These are phyloP conservation scores for Philopedon plagiatum DNA, from an alignment of 2,888 invertebrate genomes.

Conservation along the genomic window DNA sequence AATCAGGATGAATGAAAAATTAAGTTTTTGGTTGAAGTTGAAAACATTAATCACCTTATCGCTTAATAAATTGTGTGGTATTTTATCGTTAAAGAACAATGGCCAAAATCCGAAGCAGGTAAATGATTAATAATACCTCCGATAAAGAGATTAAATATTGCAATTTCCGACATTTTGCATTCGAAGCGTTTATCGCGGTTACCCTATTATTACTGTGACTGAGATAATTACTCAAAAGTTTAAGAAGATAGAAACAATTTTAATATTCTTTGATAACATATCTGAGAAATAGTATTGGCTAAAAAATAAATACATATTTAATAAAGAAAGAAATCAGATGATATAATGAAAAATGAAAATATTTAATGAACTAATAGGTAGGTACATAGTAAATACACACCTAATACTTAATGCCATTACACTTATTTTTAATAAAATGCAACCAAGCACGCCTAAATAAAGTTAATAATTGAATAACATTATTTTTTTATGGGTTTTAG, in stretches of 20 bases:
- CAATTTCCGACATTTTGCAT: slow-evolving; percentile 54
- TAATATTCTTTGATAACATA: background rate
- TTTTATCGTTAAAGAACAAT: slow-evolving; percentile 56
- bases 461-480: too few species aligned
- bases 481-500: too few species aligned
- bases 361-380: too few species aligned
- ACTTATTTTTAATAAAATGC: too few species aligned
- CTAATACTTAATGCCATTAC: too few species aligned
- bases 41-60: slow-evolving; percentile 49
- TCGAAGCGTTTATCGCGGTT: slow-evolving; percentile 30
- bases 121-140: slow-evolving; percentile 54
- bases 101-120: slow-evolving; percentile 46
- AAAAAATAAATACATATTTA: too few species aligned
- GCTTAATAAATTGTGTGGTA: slow-evolving; percentile 57
- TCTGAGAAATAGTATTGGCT: too few species aligned
- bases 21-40: slow-evolving; percentile 8
- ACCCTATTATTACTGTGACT: slow-evolving; percentile 30
- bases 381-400: too few species aligned
- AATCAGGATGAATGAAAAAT: too few species aligned
- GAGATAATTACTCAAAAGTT: slow-evolving; percentile 24
- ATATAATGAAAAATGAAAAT: too few species aligned
- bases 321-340: too few species aligned
- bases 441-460: too few species aligned
- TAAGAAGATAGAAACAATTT: background rate
- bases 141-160: slow-evolving; percentile 57